Evolutionary conservation across 2,888 invertebrate genomes (phyloP), one percentile per base, ranked within the genome.

Genomic region (Agrochola lota): DNA sequence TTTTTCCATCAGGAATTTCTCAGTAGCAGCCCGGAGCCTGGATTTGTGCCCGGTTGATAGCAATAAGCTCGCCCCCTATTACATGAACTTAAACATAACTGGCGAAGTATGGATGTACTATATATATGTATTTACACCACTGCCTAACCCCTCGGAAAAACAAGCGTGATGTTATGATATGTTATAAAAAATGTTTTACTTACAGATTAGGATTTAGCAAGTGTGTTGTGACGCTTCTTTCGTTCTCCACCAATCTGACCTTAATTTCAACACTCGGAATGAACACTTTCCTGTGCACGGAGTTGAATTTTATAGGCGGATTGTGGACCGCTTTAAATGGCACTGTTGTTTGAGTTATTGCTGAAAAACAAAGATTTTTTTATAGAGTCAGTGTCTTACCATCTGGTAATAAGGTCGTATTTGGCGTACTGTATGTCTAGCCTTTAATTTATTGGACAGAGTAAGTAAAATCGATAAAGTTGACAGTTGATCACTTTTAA

Each of bases 191-290:
- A 30, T 30, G 5, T 67, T 49, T 67, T 49, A 68, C 98, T 98
- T 94, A 98, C 98, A 99, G 96, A 96, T 99, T 99, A 70, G 99
- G 99, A 95, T 99, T 99, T 46, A 99, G 96, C 77, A 99, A 97
- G 95, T 99, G 98, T 12, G 98, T 98, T 0, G 99, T 98, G 52
- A 98, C 97, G 91, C 98, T 98, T 71, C 99, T 97, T 91, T 99
- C 99, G 84, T 98, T 98, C 89, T 98, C 97, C 55, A 97, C 97
- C 71, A 99, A 98, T 91, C 97, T 97, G 67, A 98, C 98, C 90
- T 97, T 97, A 88, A 99, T 97, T 91, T 98, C 98, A 40, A 97
- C 97, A 0, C 98, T 98, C 0, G 98, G 98, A 91, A 99, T 98
- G 94, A 98, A 99, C 85, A 98, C 97, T 95, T 98, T 98, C 77